Conservation (phyloP, 2,113 vertebrate species). For the Pluvianellus socialis region DNA sequence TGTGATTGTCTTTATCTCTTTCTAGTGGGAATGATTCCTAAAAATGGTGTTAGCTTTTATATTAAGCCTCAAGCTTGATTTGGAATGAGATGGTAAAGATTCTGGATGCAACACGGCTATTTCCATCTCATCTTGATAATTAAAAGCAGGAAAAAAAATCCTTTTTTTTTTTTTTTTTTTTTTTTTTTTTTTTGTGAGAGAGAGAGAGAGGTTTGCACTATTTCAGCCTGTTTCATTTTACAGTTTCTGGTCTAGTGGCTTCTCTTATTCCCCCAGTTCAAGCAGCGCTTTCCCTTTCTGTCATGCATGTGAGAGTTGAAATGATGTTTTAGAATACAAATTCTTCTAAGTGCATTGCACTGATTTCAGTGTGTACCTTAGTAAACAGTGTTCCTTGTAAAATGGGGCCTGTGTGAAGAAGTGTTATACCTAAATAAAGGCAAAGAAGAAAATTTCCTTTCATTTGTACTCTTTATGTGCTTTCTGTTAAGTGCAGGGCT, state of each 20-base stretch:
- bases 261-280: not conserved
- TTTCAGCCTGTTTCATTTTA: not conserved
- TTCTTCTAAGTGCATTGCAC: not conserved
- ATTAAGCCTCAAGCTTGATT: not conserved
- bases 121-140: not conserved
- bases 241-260: not conserved
- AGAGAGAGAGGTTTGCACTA: not conserved
- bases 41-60: not conserved
- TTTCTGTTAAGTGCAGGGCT: not conserved
- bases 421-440: not conserved
- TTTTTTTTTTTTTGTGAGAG: too few relatives aligned
- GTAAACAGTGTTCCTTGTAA: not conserved
- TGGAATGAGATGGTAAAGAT: not conserved
- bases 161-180: not conserved
- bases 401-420: not conserved
- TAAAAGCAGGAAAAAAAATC: not conserved
- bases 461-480: not conserved
- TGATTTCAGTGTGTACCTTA: not conserved
- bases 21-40: not conserved
- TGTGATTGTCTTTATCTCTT: not conserved
- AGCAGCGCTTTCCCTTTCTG: not conserved
- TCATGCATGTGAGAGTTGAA: not conserved
- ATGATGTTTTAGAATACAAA: not conserved
- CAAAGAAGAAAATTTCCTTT: not conserved
- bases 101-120: not conserved